Conservation (phyloP, 2,797 vertebrate genomes). For the Artibeus jamaicensis region DNA sequence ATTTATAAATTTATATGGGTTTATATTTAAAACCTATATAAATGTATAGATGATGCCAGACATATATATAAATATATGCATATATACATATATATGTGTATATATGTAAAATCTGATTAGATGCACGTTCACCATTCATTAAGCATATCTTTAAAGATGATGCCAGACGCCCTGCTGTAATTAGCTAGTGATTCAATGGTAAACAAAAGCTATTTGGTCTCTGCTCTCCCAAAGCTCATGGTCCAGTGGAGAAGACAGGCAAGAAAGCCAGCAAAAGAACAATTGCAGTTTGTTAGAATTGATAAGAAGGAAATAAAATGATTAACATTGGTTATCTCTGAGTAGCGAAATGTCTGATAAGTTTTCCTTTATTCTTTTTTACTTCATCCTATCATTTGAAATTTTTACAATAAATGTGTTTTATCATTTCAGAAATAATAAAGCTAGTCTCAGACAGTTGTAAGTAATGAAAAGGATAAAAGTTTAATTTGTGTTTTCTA, state of each 20-base stretch:
- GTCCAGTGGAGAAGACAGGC: neutral
- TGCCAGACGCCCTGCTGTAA: neutral
- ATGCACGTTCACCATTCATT: neutral
- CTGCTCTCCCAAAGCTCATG: neutral
- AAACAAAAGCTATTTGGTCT: neutral
- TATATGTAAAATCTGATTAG: neutral
- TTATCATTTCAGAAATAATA: constrained; percentile 39
- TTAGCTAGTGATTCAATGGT: neutral
- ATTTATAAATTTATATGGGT: no score
- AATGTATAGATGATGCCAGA: neutral
- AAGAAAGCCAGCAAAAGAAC: constrained; percentile 10
- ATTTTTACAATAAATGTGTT: neutral
- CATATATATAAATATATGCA: neutral
- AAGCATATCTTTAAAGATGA: neutral
- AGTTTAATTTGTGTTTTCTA: neutral
- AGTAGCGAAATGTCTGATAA: neutral
- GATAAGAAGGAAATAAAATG: neutral
- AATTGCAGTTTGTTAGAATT: neutral
- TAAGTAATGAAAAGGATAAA: constrained; percentile 59
- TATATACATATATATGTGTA: neutral
- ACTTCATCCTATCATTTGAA: neutral
- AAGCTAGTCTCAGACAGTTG: constrained; percentile 30
- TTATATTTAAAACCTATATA: no score
- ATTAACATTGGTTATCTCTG: neutral
- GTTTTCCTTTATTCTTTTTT: neutral